Evolutionary conservation across 92 coral and sea anemone genomes (phyloP).

Genomic region (Bergia sp.): DNA sequence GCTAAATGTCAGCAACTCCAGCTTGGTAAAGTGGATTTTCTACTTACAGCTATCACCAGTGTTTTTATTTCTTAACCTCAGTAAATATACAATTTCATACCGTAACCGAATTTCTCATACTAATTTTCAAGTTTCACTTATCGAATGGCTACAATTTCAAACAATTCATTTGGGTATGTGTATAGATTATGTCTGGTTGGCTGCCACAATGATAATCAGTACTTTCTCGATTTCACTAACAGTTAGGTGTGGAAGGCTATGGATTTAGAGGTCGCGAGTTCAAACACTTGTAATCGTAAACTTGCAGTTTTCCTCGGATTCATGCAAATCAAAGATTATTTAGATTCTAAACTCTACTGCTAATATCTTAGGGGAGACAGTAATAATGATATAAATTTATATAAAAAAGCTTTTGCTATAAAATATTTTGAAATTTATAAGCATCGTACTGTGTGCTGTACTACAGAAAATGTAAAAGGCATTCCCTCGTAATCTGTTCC

Average conservation of each 20-base stretch:
- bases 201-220: background rate
- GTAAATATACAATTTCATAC: background rate
- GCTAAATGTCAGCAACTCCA: background rate
- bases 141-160: background rate
- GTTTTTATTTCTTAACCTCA: background rate
- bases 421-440: background rate
- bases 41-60: background rate
- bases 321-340: background rate
- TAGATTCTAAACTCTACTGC: background rate
- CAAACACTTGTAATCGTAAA: slow-evolving; percentile 12
- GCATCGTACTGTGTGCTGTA: background rate
- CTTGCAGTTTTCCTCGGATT: background rate
- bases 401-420: background rate
- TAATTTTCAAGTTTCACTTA: no score
- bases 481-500: background rate
- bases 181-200: background rate
- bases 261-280: slow-evolving; percentile 18
- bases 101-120: background rate
- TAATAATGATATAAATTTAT: background rate
- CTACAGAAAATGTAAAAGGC: background rate
- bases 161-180: background rate
- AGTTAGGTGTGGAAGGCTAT: background rate
- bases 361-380: background rate
- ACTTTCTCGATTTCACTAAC: slow-evolving; percentile 24
- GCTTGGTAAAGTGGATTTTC: background rate